phyloP scores from a whole-genome alignment of 2,113 vertebrate genomes.

The Xiphorhynchus elegans region DNA sequence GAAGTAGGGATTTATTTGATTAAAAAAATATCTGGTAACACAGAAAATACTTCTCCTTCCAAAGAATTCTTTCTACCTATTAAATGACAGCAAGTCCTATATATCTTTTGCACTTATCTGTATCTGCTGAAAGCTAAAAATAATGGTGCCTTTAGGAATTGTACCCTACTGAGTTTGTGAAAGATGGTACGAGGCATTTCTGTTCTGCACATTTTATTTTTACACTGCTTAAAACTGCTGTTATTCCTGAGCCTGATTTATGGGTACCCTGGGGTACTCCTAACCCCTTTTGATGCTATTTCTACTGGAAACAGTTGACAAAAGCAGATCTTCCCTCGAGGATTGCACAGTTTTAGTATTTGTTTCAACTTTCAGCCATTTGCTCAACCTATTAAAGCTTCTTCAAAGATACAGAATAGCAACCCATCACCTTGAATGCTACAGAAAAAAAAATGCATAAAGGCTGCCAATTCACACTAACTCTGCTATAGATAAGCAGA shows the following conservation, averaged over 20 bases:
- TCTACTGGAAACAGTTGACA: slow-evolving; percentile 19
- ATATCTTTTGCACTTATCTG: not conserved
- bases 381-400: slow-evolving; percentile 49
- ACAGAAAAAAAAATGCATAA: not conserved
- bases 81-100: not conserved
- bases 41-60: not conserved
- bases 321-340: not conserved
- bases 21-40: not conserved
- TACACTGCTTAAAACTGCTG: not conserved
- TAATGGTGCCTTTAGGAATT: slow-evolving; percentile 54
- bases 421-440: not conserved
- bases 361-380: slow-evolving; percentile 39
- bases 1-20: not conserved
- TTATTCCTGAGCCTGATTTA: slow-evolving; percentile 31
- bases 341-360: slow-evolving; percentile 14
- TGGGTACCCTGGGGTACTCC: not conserved
- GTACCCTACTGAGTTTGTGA: not conserved
- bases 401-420: slow-evolving; percentile 20
- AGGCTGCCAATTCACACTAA: not conserved
- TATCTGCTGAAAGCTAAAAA: slow-evolving; percentile 43
- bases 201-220: slow-evolving; percentile 17
- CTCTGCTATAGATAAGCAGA: not conserved
- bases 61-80: not conserved
- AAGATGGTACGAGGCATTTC: not conserved
- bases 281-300: slow-evolving; percentile 25